These are phyloP conservation scores for Pectinophora gossypiella DNA, from an alignment of 1,140 invertebrate genomes.

Conservation along the genomic window DNA sequence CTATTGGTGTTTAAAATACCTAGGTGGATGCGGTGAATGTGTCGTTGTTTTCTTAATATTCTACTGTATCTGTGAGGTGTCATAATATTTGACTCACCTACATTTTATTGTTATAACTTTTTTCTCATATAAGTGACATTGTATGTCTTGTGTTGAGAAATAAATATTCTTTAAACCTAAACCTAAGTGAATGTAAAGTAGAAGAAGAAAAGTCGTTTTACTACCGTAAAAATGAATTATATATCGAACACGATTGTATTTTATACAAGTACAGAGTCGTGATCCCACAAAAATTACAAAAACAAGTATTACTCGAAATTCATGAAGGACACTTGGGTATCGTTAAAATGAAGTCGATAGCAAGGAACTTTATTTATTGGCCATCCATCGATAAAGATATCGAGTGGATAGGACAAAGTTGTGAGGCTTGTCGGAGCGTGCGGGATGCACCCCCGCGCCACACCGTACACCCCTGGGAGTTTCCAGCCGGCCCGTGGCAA, in stretches of 20 bases:
- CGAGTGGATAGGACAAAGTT: constrained; percentile 7
- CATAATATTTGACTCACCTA: too few species aligned
- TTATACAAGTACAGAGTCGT: constrained; percentile 33
- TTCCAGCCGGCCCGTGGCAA: constrained; percentile 11
- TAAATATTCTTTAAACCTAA: too few species aligned
- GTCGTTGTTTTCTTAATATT: too few species aligned
- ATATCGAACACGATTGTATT: constrained; percentile 10
- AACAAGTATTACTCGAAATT: constrained; percentile 38
- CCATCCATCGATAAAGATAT: constrained; percentile 52
- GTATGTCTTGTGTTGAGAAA: too few species aligned
- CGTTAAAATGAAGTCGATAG: constrained; percentile 57
- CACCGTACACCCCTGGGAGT: constrained; percentile 13
- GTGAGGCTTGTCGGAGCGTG: constrained; percentile 3
- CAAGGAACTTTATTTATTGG: constrained; percentile 54
- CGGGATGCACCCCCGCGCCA: constrained; percentile 8
- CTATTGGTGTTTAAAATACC: too few species aligned
- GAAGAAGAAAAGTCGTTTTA: constrained; percentile 14
- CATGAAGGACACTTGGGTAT: constrained; percentile 53
- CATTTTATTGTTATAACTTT: too few species aligned
- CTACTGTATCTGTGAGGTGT: too few species aligned
- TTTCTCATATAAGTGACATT: too few species aligned
- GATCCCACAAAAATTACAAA: constrained; percentile 34
- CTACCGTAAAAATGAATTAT: constrained; percentile 7
- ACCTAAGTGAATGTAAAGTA: too few species aligned
- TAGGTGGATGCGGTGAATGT: too few species aligned